These are phyloP conservation scores for Podocnemis expansa DNA, from an alignment of 2,113 vertebrate species.

Conservation along the genomic window DNA sequence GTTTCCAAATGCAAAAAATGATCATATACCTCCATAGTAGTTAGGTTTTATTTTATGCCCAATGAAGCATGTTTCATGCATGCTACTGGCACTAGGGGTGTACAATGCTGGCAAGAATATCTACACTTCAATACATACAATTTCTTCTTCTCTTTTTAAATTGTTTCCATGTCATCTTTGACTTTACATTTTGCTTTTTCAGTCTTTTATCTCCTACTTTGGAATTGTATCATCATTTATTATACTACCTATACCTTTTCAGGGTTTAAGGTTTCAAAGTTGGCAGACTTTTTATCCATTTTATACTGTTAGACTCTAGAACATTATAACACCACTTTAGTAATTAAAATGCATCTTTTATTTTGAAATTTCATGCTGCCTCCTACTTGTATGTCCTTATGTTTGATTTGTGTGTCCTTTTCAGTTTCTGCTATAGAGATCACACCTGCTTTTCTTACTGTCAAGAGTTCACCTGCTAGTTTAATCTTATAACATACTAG, in stretches of 20 bases:
- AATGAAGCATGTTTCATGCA: neutral
- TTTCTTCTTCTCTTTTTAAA: constrained; percentile 29
- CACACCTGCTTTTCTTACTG: neutral
- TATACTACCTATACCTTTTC: neutral
- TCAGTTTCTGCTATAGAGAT: neutral
- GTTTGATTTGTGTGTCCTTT: neutral
- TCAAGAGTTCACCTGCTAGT: neutral
- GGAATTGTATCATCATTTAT: neutral
- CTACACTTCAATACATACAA: accelerated
- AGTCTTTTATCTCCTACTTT: neutral
- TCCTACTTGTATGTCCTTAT: neutral
- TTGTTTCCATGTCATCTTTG: neutral
- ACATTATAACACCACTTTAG: neutral
- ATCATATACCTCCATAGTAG: neutral
- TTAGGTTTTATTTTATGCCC: neutral
- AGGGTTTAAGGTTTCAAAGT: neutral
- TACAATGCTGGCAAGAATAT: neutral
- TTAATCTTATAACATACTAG: neutral
- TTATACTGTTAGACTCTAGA: neutral
- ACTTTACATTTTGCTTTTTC: neutral
- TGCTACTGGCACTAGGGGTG: too few species aligned
- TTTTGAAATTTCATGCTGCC: neutral
- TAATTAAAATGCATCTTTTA: neutral
- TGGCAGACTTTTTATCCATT: neutral
- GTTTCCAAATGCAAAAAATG: neutral